These are phyloP conservation scores for Atrichornis clamosus DNA, from an alignment of 2,113 vertebrate species.

Conservation along the genomic window DNA sequence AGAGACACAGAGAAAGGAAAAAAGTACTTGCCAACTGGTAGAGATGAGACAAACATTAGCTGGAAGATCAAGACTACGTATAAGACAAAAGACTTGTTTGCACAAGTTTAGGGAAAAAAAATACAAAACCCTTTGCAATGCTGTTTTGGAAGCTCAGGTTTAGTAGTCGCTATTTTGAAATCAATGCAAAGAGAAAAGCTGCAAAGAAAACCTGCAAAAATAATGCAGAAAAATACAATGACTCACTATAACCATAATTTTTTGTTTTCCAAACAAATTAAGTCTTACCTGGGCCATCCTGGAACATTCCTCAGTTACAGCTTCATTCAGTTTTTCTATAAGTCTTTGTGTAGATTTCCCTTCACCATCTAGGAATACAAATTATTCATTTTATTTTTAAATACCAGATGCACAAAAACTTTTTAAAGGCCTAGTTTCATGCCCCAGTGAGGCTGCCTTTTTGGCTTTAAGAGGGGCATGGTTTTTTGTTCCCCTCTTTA, in stretches of 20 bases:
- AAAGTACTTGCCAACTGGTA: neutral
- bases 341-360: conserved; percentile 68
- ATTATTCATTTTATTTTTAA: neutral
- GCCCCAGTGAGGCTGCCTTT: neutral
- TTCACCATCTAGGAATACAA: conserved; percentile 61
- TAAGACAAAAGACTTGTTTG: neutral
- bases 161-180: neutral
- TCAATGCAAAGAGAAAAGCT: neutral
- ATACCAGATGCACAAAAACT: neutral
- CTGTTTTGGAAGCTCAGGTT: neutral
- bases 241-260: neutral
- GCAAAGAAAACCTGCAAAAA: neutral
- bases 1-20: neutral
- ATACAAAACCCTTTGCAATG: neutral
- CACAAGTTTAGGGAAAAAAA: neutral
- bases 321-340: conserved; percentile 74
- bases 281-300: conserved; percentile 72
- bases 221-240: neutral
- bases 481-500: neutral
- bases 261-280: neutral
- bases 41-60: neutral
- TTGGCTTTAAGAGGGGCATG: neutral
- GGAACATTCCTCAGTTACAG: conserved; percentile 80
- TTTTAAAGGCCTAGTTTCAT: neutral
- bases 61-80: neutral